Conservation (phyloP, 2,888 invertebrate genomes). For the Pycnomerus fuliginosus region DNA sequence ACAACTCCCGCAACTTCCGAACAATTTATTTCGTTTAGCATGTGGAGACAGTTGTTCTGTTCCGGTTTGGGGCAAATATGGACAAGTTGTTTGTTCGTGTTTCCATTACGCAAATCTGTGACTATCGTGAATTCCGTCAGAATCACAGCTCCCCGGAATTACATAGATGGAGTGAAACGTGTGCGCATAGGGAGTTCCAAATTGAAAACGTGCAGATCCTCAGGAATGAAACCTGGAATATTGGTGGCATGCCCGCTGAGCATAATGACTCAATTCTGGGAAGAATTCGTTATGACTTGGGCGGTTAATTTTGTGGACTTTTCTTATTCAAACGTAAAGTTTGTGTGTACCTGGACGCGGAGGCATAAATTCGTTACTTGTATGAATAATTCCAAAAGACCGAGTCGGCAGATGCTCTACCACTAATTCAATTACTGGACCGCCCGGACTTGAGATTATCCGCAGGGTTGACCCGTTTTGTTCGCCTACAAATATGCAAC, state of each 20-base stretch:
- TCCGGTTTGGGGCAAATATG: no score
- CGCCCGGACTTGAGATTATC: slow-evolving; percentile 16
- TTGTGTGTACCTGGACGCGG: slow-evolving; percentile 14
- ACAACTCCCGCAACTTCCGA: no score
- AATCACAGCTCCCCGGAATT: slow-evolving; percentile 9
- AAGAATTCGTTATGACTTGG: slow-evolving; percentile 7
- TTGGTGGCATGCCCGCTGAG: slow-evolving; percentile 25
- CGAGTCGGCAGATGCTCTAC: slow-evolving; percentile 18
- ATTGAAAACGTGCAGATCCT: slow-evolving; percentile 30
- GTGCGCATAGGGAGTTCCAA: slow-evolving; percentile 22
- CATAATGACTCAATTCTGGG: slow-evolving; percentile 29
- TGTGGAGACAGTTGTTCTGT: no score
- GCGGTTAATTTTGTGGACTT: no score
- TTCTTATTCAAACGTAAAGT: no score
- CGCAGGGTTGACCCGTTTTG: slow-evolving; percentile 6
- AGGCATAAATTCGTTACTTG: slow-evolving; percentile 20
- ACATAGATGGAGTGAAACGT: slow-evolving; percentile 16
- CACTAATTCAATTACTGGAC: slow-evolving; percentile 20
- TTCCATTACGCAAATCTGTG: slow-evolving; percentile 16
- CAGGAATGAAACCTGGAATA: slow-evolving; percentile 26
- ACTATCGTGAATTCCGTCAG: slow-evolving; percentile 7
- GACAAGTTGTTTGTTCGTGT: slow-evolving; percentile 13
- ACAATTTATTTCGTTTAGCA: no score
- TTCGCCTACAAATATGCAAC: slow-evolving; percentile 12
- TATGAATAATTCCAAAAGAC: slow-evolving; percentile 21